Base-by-base conservation (phyloP, 1,140 invertebrate genomes). In the Cotesia chilonis region DNA sequence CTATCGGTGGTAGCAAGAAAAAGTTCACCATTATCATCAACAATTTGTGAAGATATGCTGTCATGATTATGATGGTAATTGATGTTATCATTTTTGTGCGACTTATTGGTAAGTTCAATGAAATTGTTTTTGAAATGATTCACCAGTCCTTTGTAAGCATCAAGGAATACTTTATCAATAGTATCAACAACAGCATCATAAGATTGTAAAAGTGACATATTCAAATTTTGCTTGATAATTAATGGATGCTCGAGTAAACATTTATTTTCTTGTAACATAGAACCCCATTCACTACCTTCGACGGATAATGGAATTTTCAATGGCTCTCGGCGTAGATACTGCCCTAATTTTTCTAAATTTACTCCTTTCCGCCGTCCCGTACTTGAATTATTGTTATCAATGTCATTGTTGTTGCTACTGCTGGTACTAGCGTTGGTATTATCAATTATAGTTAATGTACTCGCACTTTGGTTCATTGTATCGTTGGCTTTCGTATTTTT, bases 321-420 rank as follows among this genome's bases (percentile, higher is more conserved):
- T 14, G 83, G 75, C 52, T 92, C 88, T 76, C 90, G 89, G 71
- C 92, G 90, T 60, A 98, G 87, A 87, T 98, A 98, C 83, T 98
- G 94, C 0, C 96, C 95, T 65, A 98, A 89, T 80, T 93, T 91
- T 87, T 98, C 96, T 75, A 98, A 85, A 84, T 95, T 93, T 82
- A 96, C 90, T 47, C 89, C 87, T 78, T 91, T 91, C 74, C 88
- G 89, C 59, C 89, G 89, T 74, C 84, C 85, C 47, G 83, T 79
- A 70, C 81, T 83, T n/a, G 80, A 74, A 59, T 86, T 84, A 55
- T 89, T 87, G 79, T 90, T 90, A 79, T 20, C 20, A 28, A 59
- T 59, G 17, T 59, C 9, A 28, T 9, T 59, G 17, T 3, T 20
- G 6, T 20, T 59, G 57, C 14, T 59, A 28, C 0, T 59, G 5